phyloP scores from a whole-genome alignment of 2,113 vertebrate species.

The Struthidea cinerea region DNA sequence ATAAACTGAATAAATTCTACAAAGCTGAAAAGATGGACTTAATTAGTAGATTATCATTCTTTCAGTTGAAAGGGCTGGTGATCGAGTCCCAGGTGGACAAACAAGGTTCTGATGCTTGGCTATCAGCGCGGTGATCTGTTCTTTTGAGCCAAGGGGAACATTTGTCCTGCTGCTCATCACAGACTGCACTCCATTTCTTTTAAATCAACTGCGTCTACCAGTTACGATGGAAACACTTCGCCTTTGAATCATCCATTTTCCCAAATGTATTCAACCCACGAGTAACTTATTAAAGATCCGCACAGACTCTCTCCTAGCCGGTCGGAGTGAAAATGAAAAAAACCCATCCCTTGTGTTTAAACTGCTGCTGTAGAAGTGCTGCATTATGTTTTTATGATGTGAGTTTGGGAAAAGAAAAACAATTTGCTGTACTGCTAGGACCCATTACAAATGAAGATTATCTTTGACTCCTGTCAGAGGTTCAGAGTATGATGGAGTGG shows the following conservation, averaged over 20 bases:
- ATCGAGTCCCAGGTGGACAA: background rate
- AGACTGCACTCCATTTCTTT: background rate
- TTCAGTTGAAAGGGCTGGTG: background rate
- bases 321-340: background rate
- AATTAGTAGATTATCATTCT: background rate
- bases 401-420: background rate
- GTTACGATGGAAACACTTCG: slow-evolving; percentile 7
- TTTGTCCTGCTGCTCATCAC: background rate
- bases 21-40: background rate
- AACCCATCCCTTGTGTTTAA: background rate
- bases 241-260: slow-evolving; percentile 18
- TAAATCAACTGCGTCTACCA: background rate
- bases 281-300: background rate
- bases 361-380: background rate
- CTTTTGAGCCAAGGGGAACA: background rate
- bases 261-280: background rate
- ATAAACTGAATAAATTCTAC: background rate
- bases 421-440: background rate
- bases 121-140: background rate
- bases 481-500: background rate
- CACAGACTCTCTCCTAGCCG: background rate
- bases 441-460: background rate
- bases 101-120: background rate
- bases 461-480: background rate
- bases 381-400: background rate